These are phyloP conservation scores for Scaptomyza graminum DNA, from an alignment of 1,140 invertebrate species.

Conservation along the genomic window DNA sequence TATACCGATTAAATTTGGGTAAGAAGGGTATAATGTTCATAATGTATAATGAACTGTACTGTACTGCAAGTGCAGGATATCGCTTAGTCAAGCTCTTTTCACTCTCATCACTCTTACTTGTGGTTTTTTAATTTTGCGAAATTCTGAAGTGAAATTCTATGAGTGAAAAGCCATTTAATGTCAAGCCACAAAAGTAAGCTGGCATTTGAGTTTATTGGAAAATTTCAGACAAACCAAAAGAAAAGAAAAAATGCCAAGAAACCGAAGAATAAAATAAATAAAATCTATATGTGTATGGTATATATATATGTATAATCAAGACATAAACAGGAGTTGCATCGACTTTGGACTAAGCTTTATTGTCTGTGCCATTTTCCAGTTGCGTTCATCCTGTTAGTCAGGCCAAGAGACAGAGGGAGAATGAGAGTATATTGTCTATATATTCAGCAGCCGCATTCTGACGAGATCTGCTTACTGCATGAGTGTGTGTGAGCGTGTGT, in stretches of 20 bases:
- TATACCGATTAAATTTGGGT: not conserved
- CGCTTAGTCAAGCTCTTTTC: not conserved
- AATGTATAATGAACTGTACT: too few relatives aligned
- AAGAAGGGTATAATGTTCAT: not conserved
- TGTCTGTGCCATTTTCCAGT: conserved; percentile 67
- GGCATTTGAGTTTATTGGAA: conserved; percentile 69
- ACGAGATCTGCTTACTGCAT: conserved; percentile 29
- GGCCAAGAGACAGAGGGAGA: not conserved
- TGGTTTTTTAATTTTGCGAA: conserved; percentile 17
- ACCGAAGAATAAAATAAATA: conserved; percentile 10
- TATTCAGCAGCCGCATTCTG: conserved; percentile 27
- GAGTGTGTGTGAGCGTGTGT: conserved; percentile 12
- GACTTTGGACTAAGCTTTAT: conserved; percentile 63
- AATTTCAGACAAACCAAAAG: conserved; percentile 28
- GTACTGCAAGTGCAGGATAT: not conserved
- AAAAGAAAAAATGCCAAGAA: not conserved
- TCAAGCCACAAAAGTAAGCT: conserved; percentile 59
- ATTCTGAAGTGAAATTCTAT: conserved; percentile 45
- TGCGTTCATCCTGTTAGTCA: conserved; percentile 72
- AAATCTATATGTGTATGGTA: conserved; percentile 2
- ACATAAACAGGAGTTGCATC: conserved; percentile 14
- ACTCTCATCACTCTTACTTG: too few relatives aligned
- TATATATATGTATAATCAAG: not conserved
- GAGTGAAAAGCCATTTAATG: conserved; percentile 70
- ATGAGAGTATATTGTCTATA: conserved; percentile 35